Conservation (phyloP, 2,797 vertebrate species). For the Sciurus carolinensis region DNA sequence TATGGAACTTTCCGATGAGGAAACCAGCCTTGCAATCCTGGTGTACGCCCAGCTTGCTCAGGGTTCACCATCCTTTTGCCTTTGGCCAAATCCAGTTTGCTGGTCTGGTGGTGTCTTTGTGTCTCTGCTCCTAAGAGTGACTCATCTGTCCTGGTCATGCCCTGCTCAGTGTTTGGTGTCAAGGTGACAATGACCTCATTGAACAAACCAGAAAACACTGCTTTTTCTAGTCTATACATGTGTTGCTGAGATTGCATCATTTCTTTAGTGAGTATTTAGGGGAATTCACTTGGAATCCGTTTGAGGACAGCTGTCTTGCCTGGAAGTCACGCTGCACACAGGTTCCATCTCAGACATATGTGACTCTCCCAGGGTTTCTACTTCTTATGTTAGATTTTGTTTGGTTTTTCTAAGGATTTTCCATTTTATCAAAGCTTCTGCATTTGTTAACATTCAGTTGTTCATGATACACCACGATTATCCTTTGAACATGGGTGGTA, state of each 20-base stretch:
- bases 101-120: background rate
- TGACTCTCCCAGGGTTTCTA: background rate
- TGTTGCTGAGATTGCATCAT: background rate
- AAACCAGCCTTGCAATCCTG: background rate
- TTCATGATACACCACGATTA: background rate
- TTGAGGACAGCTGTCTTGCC: background rate
- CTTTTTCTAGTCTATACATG: background rate
- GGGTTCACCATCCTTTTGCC: background rate
- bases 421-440: slow-evolving; percentile 46
- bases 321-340: background rate
- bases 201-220: slow-evolving; percentile 18
- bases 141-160: background rate
- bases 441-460: slow-evolving; percentile 9
- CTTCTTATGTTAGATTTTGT: slow-evolving; percentile 49
- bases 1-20: background rate
- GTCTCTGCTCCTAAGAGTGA: background rate
- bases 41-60: background rate
- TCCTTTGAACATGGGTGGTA: background rate
- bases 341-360: background rate
- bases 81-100: background rate
- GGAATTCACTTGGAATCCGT: background rate
- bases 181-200: background rate
- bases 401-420: background rate
- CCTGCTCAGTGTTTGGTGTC: background rate
- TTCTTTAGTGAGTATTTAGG: background rate